A percentile compares a stretch with the other conserved stretches of the same genome.
Conservation (phyloP, 1,140 invertebrate species). For the Achatina immaculata region DNA sequence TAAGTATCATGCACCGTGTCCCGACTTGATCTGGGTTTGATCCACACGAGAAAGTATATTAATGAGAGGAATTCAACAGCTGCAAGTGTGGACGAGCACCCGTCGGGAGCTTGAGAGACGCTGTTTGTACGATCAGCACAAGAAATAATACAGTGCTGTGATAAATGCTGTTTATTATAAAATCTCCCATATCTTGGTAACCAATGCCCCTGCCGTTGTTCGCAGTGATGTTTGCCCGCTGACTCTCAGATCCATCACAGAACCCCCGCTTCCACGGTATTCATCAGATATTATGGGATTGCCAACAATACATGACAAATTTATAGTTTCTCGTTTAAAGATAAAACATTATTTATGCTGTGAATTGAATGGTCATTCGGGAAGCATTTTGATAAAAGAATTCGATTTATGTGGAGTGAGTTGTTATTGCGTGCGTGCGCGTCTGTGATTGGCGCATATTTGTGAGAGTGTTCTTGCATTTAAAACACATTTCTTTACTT, state of each 20-base stretch:
- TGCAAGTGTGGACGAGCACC: no score
- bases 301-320: conserved; percentile 5
- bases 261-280: neutral
- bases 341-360: conserved; percentile 24
- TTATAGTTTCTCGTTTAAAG: conserved; percentile 23
- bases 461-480: neutral
- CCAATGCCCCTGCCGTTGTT: neutral
- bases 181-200: neutral
- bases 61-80: no score
- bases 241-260: neutral
- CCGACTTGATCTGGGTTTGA: no score
- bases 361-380: conserved; percentile 26
- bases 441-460: neutral
- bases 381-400: conserved; percentile 13
- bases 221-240: neutral
- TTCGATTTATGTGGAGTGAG: neutral
- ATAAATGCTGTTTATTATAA: neutral
- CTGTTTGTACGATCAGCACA: neutral
- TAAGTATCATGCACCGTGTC: no score
- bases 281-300: conserved; percentile 2
- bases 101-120: no score
- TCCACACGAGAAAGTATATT: no score
- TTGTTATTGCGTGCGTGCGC: neutral
- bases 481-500: neutral
- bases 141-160: neutral